Evolutionary conservation across 2,888 invertebrate species (phyloP).

Genomic region (Lissonota sp.): DNA sequence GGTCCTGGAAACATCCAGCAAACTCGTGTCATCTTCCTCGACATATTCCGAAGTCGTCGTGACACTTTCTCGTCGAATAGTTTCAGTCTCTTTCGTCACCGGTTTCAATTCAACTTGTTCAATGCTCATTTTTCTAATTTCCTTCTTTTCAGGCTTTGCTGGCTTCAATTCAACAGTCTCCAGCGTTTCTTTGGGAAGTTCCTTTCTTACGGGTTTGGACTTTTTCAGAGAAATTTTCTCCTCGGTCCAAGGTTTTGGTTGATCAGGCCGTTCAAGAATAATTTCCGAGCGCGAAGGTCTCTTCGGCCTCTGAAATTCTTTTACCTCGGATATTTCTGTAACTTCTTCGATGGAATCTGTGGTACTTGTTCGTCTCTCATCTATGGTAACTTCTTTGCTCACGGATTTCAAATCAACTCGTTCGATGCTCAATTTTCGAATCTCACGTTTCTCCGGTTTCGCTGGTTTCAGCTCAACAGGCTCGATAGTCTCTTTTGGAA

Average conservation of each 20-base stretch:
- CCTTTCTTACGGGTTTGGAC: conserved; percentile 73
- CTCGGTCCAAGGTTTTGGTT: conserved; percentile 79
- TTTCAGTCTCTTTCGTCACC: conserved; percentile 66
- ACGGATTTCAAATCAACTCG: conserved; percentile 70
- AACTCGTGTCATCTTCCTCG: conserved; percentile 70
- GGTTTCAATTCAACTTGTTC: conserved; percentile 72
- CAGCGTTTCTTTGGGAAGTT: conserved; percentile 73
- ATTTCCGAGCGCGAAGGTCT: conserved; percentile 60
- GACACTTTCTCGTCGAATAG: conserved; percentile 40
- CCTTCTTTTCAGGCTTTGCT: conserved; percentile 82
- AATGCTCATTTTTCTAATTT: conserved; percentile 71
- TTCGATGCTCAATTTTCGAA: conserved; percentile 74
- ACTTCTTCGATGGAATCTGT: conserved; percentile 65
- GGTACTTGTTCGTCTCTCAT: conserved; percentile 67
- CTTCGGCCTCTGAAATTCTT: conserved; percentile 46
- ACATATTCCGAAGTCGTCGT: conserved; percentile 58
- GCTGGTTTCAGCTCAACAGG: conserved; percentile 86
- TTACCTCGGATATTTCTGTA: conserved; percentile 61
- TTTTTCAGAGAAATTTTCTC: conserved; percentile 79
- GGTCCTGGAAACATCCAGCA: conserved; percentile 65
- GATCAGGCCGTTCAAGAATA: conserved; percentile 55
- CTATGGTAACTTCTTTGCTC: conserved; percentile 64
- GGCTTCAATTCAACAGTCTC: conserved; percentile 84
- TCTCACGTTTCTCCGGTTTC: conserved; percentile 82
- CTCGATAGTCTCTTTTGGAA: conserved; percentile 82